These are phyloP conservation scores for Pollenia angustigena DNA, from an alignment of 2,888 invertebrate genomes.

Conservation along the genomic window DNA sequence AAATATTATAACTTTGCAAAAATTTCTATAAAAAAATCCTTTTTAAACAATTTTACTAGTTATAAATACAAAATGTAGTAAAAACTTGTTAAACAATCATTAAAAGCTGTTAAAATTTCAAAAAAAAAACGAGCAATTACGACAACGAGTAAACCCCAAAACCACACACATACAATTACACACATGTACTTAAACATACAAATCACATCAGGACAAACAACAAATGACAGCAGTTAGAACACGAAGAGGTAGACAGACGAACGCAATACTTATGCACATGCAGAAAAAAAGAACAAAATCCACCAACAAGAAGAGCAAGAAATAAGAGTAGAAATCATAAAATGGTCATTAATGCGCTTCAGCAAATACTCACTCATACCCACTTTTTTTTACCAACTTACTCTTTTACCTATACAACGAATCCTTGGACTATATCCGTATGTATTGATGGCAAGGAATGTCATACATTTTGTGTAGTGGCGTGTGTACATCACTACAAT, in stretches of 20 bases:
- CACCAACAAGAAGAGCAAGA: constrained; percentile 28
- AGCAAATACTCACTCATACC: neutral
- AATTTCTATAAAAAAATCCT: constrained; percentile 7
- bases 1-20: constrained; percentile 1
- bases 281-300: neutral
- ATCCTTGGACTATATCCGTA: neutral
- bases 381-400: neutral
- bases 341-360: constrained; percentile 64
- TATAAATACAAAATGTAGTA: constrained; percentile 63
- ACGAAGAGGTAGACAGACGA: constrained; percentile 35
- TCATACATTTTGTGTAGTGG: constrained; percentile 8
- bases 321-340: constrained; percentile 54
- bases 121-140: constrained; percentile 61
- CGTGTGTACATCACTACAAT: constrained; percentile 29
- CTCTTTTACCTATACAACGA: neutral
- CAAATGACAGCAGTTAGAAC: constrained; percentile 67
- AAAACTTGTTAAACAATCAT: constrained; percentile 73
- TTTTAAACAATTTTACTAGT: constrained; percentile 19
- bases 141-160: constrained; percentile 36
- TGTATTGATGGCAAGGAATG: constrained; percentile 13
- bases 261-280: neutral
- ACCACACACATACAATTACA: constrained; percentile 51
- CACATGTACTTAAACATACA: constrained; percentile 41
- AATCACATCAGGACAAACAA: constrained; percentile 56
- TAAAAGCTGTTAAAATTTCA: constrained; percentile 73